Conservation (phyloP, 2,888 invertebrate genomes). For the Choristoneura rosaceana region DNA sequence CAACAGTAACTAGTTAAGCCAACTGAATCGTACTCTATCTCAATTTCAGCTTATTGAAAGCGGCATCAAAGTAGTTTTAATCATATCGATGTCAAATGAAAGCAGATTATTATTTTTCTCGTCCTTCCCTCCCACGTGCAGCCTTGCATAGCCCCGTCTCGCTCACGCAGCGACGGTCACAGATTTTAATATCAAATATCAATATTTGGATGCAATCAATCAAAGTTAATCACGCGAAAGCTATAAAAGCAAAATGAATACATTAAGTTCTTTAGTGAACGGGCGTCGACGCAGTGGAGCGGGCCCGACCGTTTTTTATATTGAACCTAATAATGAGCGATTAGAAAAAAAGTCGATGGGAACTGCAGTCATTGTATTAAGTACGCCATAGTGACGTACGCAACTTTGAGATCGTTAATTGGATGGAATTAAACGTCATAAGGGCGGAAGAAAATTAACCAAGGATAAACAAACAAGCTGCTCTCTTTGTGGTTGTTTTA, state of each 20-base stretch:
- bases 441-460: conserved; percentile 42
- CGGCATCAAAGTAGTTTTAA: conserved; percentile 8
- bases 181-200: conserved; percentile 77
- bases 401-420: conserved; percentile 73
- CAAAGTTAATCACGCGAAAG: conserved; percentile 85
- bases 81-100: conserved; percentile 60
- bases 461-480: conserved; percentile 36
- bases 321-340: conserved; percentile 74
- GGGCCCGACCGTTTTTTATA: conserved; percentile 68
- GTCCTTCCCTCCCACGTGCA: conserved; percentile 49
- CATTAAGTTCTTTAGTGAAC: conserved; percentile 74
- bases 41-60: conserved; percentile 5
- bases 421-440: conserved; percentile 61
- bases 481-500: conserved; percentile 28
- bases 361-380: conserved; percentile 69
- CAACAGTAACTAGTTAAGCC: neutral
- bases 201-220: conserved; percentile 84
- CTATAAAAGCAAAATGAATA: conserved; percentile 83
- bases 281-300: conserved; percentile 70
- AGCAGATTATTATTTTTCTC: conserved; percentile 50
- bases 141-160: conserved; percentile 51
- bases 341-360: conserved; percentile 73
- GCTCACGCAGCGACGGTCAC: conserved; percentile 55
- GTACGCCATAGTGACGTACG: conserved; percentile 77
- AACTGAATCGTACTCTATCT: neutral